Percentiles rank a stretch among this genome's conserved stretches.
Conservation (phyloP, 2,888 invertebrate species). For the Parnassius smintheus region DNA sequence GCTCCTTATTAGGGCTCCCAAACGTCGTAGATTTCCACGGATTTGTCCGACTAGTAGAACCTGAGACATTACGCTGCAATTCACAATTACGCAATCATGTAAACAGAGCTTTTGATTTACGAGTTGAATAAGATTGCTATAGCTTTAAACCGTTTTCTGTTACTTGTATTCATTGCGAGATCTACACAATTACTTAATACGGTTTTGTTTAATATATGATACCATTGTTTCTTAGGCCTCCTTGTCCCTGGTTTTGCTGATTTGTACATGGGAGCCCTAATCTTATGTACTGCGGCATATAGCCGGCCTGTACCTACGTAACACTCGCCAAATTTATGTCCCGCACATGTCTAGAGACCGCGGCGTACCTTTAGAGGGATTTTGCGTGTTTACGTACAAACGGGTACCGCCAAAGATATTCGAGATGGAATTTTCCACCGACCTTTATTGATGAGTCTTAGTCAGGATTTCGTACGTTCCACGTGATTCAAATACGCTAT, state of each 20-base stretch:
- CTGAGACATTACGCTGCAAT: too few relatives aligned
- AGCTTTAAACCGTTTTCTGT: too few relatives aligned
- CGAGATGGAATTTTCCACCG: conserved; percentile 69
- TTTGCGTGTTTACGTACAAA: conserved; percentile 79
- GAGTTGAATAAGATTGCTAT: too few relatives aligned
- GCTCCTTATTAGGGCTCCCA: conserved; percentile 53
- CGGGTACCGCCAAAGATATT: conserved; percentile 69
- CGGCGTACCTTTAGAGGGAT: conserved; percentile 79
- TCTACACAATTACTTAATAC: too few relatives aligned
- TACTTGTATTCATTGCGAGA: too few relatives aligned
- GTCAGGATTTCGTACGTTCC: conserved; percentile 28
- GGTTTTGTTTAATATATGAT: background rate
- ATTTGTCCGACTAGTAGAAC: conserved; percentile 3
- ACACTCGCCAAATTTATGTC: conserved; percentile 80
- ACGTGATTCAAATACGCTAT: conserved; percentile 18
- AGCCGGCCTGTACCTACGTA: conserved; percentile 76
- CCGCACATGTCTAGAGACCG: conserved; percentile 81
- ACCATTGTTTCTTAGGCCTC: background rate
- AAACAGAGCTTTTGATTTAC: too few relatives aligned
- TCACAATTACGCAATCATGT: too few relatives aligned
- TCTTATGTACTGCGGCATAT: conserved; percentile 74
- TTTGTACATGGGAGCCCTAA: conserved; percentile 22
- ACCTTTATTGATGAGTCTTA: conserved; percentile 71
- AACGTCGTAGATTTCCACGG: conserved; percentile 4
- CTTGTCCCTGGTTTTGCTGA: conserved; percentile 28